Conservation (phyloP, 37 sponge, comb jelly and placozoan genomes). For the Agelas oroides region DNA sequence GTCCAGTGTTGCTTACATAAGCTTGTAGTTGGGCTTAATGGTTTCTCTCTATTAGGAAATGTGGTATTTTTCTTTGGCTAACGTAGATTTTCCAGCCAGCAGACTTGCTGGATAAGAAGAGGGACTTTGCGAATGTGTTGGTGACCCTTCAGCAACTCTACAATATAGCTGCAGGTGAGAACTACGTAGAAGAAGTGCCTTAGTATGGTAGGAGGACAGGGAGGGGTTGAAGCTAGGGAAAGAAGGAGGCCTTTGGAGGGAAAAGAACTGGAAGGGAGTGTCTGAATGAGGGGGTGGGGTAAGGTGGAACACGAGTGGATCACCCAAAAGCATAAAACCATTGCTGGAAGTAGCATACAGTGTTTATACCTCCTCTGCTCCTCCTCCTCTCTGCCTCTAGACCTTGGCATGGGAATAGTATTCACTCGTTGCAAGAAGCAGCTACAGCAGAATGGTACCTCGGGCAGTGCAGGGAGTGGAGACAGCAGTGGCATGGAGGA, state of each 20-base stretch:
- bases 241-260: not conserved
- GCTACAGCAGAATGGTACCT: not conserved
- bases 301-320: no score
- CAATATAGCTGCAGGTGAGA: conserved; percentile 69
- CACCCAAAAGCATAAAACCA: no score
- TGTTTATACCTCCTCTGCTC: no score
- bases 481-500: conserved; percentile 15
- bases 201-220: not conserved
- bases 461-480: not conserved
- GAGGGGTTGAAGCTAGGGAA: not conserved
- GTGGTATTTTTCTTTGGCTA: not conserved
- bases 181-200: no score
- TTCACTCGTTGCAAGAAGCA: not conserved
- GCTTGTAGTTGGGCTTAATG: no score
- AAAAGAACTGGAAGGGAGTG: not conserved
- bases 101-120: conserved; percentile 55
- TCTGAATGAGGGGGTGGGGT: no score
- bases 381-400: no score
- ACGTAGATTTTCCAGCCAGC: conserved; percentile 58
- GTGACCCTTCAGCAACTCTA: conserved; percentile 66
- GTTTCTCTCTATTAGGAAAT: no score
- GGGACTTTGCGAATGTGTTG: conserved; percentile 64
- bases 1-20: no score
- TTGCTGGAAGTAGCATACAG: no score
- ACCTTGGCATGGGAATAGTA: no score